Conservation (phyloP, 2,888 invertebrate species). For the Eristalinus sepulchralis region DNA sequence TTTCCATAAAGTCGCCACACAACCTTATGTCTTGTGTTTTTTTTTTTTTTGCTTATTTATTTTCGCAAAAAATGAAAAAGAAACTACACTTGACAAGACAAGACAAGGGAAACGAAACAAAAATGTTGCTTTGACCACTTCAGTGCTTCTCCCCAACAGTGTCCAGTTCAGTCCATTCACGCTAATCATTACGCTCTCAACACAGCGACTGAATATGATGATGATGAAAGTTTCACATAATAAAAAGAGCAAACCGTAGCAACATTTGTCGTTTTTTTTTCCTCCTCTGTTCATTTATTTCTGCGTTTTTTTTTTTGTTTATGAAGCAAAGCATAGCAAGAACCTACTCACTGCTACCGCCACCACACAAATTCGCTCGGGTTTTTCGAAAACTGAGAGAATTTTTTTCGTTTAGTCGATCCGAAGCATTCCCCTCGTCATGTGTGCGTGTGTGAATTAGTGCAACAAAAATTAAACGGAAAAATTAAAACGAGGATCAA, state of each 20-base stretch:
- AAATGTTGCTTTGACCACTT: conserved; percentile 30
- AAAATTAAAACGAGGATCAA: background rate
- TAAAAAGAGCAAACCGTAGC: conserved; percentile 42
- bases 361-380: conserved; percentile 54
- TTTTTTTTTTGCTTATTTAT: background rate
- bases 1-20: conserved; percentile 45
- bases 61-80: conserved; percentile 36
- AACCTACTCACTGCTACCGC: conserved; percentile 63
- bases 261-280: conserved; percentile 35
- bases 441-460: conserved; percentile 59
- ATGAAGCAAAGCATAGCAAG: conserved; percentile 42
- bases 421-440: conserved; percentile 54
- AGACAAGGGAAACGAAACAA: background rate
- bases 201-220: conserved; percentile 34
- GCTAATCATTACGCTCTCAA: conserved; percentile 46
- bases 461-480: conserved; percentile 34
- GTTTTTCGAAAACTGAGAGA: conserved; percentile 65
- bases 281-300: conserved; percentile 22
- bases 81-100: conserved; percentile 13
- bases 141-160: conserved; percentile 20
- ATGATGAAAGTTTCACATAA: conserved; percentile 61
- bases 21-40: background rate
- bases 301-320: conserved; percentile 32
- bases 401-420: conserved; percentile 57
- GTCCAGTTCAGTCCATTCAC: conserved; percentile 25